phyloP scores from a whole-genome alignment of 1,140 invertebrate genomes.

The Zaprionus nigranus region DNA sequence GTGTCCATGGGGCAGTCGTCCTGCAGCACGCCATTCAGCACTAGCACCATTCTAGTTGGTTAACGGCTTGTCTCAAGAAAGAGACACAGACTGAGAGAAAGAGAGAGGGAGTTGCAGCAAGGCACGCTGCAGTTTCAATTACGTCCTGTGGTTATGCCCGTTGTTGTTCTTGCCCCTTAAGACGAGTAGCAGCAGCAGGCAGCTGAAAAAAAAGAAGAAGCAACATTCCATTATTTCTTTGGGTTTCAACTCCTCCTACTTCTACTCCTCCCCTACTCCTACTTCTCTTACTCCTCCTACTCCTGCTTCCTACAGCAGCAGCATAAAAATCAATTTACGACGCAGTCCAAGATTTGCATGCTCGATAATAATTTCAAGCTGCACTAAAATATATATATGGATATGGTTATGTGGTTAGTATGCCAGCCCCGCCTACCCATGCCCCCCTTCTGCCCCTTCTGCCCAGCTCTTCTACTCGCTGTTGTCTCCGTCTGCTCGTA shows the following conservation, averaged over 20 bases:
- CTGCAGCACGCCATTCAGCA: constrained; percentile 93
- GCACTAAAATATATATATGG: background rate
- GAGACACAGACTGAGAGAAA: background rate
- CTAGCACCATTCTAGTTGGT: constrained; percentile 89
- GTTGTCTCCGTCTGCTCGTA: constrained; percentile 40
- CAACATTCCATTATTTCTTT: constrained; percentile 41
- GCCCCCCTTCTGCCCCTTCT: background rate
- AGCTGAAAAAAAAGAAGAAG: constrained; percentile 25
- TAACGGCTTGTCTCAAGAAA: no score
- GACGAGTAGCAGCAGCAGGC: constrained; percentile 66
- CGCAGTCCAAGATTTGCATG: constrained; percentile 75
- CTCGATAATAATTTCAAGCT: constrained; percentile 70
- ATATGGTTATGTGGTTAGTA: constrained; percentile 2
- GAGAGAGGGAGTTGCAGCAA: background rate
- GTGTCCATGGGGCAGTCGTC: constrained; percentile 94
- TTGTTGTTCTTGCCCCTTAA: constrained; percentile 50
- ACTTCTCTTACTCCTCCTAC: background rate
- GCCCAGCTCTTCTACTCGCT: background rate
- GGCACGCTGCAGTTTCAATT: constrained; percentile 58
- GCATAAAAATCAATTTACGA: constrained; percentile 82
- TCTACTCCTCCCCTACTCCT: background rate
- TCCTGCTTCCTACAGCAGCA: constrained; percentile 57
- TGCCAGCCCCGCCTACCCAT: background rate
- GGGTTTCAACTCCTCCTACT: background rate
- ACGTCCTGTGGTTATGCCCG: constrained; percentile 15